Evolutionary conservation across 1,140 invertebrate species (phyloP), one percentile per base, ranked within the genome.

Genomic region (Neodiprion pinetum): DNA sequence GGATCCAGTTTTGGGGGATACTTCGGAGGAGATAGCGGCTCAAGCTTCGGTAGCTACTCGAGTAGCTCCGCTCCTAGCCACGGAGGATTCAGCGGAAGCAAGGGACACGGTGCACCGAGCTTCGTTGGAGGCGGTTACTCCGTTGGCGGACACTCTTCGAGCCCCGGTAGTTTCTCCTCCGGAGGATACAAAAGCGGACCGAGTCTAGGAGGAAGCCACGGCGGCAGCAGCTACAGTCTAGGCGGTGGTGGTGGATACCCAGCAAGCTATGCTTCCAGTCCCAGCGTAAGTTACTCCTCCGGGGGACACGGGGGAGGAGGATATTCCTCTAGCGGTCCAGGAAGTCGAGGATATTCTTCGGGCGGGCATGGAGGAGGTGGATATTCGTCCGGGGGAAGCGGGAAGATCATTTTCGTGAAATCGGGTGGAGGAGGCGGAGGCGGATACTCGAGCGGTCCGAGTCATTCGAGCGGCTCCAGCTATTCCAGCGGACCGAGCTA

Each of bases 401-500:
- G 70, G 47, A 71, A 71, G 48, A 50, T 71, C 14, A 71, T 71
- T 49, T 47, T 71, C 23, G 48, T 71, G 8, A 71, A 71, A 49
- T 17, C 21, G 14, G 48, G 10, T 9, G 48, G 70, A 11, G 70
- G 70, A 7, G 48, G 70, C 11, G 70, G 70, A 12, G 11, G n/a
- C 10, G 17, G 50, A 21, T 72, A 61, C 40, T 72, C 71, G 7
- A 68, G 61, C 3, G 72, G 72, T 12, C 49, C 61, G 12, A 68
- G 61, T 40, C 67, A 67, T 48, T 73, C 65, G 14, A 67, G 61
- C 49, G 66, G 72, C 10, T 21, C 66, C n/a, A 69, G 72, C 47
- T 71, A 71, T 50, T 71, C 70, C 70, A 71, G 70, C 47, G 70
- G 70, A 4, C 70, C 70, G 12, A 71, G 70, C 47, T 71, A 71